phyloP scores from a whole-genome alignment of 2,888 invertebrate genomes.

The Epinotia nisella region DNA sequence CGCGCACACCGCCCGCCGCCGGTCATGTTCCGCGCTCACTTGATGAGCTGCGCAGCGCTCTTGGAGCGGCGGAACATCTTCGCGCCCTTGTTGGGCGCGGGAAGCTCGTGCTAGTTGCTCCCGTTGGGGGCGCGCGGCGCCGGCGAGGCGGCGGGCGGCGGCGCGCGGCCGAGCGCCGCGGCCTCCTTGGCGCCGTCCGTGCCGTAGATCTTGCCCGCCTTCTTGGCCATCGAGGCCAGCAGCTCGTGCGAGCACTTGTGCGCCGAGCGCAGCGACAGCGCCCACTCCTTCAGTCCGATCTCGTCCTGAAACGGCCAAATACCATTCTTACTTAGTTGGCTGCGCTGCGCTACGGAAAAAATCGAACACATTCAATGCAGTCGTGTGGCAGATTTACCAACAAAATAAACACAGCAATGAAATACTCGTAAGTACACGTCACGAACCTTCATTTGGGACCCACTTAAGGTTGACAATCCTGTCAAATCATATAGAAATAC shows the following conservation, averaged over 20 bases:
- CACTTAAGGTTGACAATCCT: too few relatives aligned
- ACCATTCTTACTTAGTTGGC: background rate
- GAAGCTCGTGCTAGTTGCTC: slow-evolving; percentile 81
- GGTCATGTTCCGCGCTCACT: too few relatives aligned
- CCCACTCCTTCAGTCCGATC: slow-evolving; percentile 99
- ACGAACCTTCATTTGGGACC: too few relatives aligned
- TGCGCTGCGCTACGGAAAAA: too few relatives aligned
- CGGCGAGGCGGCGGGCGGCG: slow-evolving; percentile 60
- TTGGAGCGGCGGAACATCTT: slow-evolving; percentile 85
- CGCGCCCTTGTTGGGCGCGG: slow-evolving; percentile 81
- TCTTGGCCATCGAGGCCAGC: slow-evolving; percentile 98
- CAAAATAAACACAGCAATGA: too few relatives aligned
- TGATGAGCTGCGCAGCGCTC: slow-evolving; percentile 83
- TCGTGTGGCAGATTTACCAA: too few relatives aligned
- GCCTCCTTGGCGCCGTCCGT: slow-evolving; percentile 85
- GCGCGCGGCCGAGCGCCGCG: slow-evolving; percentile 58
- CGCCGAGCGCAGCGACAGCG: slow-evolving; percentile 96
- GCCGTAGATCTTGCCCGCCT: slow-evolving; percentile 99
- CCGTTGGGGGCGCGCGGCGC: slow-evolving; percentile 74
- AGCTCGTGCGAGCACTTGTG: slow-evolving; percentile 98
- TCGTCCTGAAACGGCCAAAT: slow-evolving; percentile 89
- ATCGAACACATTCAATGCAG: too few relatives aligned
- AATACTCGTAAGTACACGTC: too few relatives aligned
- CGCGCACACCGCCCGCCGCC: too few relatives aligned
- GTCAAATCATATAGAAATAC: too few relatives aligned